Evolutionary conservation across 2,113 vertebrate genomes (phyloP), one percentile per base, ranked within the genome.

Genomic region (Ochotona curzoniae): DNA sequence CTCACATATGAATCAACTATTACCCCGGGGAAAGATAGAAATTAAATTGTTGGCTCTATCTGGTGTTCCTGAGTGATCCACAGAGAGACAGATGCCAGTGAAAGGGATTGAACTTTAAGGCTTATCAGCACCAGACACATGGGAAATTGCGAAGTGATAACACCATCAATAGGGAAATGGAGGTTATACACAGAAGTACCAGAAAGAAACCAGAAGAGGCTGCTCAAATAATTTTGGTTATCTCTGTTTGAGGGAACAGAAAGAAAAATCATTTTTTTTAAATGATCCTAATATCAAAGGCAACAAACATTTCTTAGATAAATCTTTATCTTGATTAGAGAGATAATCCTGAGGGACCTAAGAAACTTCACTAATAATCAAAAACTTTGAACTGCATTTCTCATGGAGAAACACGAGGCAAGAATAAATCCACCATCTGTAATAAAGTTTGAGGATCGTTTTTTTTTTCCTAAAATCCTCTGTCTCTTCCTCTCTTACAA

Each of bases 401-500:
- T 32, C 67, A 1, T 23, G 25, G 12, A 94, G 11, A 78, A 8
- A 71, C 44, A 73, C 17, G 17, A 90, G 30, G 5, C 38, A 38
- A 70, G 47, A 10, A 23, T 51, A 83, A 60, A 26, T 38, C 23
- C 38, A 25, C 67, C 44, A 73, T 25, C 12, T 63, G 49, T 28
- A 92, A 76, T 67, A 95, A 93, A 91, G 63, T 8, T 8, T 76
- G 25, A 88, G 13, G 14, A 83, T 89, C 38, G 18, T 81, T 35
- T 25, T 23, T 82, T 17, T 30, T 30, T 17, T 30, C 18, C 25
- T 51, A 49, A 25, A 44, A 44, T 44, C 15, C 8, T 51, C 20
- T 51, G 26, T n/a, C 14, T 7, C 25, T 78, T 15, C 28, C 49
- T 5, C 54, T 44, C 54, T 57, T 57, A 57, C 54, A 4, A 15